phyloP scores from a whole-genome alignment of 2,797 vertebrate species.

The Phylloscopus collybita region DNA sequence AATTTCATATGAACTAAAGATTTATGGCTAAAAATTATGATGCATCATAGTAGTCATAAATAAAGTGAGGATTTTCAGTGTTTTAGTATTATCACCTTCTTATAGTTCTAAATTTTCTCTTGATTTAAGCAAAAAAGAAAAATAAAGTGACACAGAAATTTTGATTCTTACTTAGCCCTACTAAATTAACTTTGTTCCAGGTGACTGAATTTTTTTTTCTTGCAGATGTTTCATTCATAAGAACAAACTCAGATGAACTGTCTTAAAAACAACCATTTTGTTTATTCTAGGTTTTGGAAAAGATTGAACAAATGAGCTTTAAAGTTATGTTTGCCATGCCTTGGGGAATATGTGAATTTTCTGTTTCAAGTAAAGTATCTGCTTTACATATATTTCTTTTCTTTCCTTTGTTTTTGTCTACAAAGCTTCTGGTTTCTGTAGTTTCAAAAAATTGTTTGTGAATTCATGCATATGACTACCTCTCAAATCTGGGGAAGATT shows the following conservation, averaged over 20 bases:
- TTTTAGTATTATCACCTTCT: not conserved
- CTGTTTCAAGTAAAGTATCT: not conserved
- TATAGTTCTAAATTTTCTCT: not conserved
- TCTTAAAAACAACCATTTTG: not conserved
- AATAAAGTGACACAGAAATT: not conserved
- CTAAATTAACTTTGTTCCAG: not conserved
- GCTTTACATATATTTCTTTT: not conserved
- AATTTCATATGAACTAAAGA: not conserved
- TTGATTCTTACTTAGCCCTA: not conserved
- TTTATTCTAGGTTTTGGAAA: not conserved
- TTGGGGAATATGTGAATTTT: not conserved
- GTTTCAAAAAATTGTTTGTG: constrained; percentile 4
- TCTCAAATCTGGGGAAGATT: not conserved
- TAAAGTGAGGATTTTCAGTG: not conserved
- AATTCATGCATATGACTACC: not conserved
- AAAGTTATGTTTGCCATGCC: not conserved
- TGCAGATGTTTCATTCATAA: not conserved
- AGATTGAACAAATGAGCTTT: not conserved
- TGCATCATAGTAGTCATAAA: not conserved
- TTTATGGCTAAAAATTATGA: not conserved
- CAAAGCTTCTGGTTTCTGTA: not conserved
- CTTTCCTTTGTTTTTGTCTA: not conserved
- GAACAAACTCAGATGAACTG: not conserved
- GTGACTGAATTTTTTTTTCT: not conserved
- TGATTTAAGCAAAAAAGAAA: not conserved